These are phyloP conservation scores for Phainopepla nitens DNA, from an alignment of 2,113 vertebrate species.

Conservation along the genomic window DNA sequence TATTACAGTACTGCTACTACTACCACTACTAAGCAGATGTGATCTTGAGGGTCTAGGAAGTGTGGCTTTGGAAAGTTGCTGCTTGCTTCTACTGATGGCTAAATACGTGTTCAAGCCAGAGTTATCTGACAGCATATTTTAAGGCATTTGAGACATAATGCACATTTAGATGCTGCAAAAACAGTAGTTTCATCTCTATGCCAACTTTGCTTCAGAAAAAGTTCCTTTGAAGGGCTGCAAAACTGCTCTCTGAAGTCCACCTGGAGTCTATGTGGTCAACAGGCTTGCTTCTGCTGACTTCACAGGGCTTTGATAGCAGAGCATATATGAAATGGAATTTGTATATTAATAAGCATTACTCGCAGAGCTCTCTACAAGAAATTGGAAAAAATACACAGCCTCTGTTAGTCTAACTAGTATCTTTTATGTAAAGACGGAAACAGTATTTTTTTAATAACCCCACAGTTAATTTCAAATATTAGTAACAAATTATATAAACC, in stretches of 20 bases:
- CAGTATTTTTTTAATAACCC: not conserved
- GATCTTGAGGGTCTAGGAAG: not conserved
- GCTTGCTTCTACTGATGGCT: not conserved
- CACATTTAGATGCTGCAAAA: not conserved
- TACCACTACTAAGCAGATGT: not conserved
- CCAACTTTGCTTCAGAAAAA: not conserved
- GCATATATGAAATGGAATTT: not conserved
- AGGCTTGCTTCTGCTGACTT: not conserved
- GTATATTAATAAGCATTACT: not conserved
- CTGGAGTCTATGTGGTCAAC: not conserved
- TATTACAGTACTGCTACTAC: not conserved
- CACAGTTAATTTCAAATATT: not conserved
- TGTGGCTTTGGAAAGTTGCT: not conserved
- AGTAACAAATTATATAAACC: not conserved
- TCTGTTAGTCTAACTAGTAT: not conserved
- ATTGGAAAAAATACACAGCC: not conserved
- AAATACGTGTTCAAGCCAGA: not conserved
- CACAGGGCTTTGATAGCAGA: not conserved
- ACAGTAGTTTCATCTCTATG: not conserved
- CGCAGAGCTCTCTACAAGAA: not conserved
- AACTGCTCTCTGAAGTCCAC: not conserved
- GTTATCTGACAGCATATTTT: not conserved
- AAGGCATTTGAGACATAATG: not conserved
- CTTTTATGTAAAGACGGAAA: not conserved
- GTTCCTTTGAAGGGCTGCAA: not conserved